These are phyloP conservation scores for Melieria crassipennis DNA, from an alignment of 2,888 invertebrate species.

Conservation along the genomic window DNA sequence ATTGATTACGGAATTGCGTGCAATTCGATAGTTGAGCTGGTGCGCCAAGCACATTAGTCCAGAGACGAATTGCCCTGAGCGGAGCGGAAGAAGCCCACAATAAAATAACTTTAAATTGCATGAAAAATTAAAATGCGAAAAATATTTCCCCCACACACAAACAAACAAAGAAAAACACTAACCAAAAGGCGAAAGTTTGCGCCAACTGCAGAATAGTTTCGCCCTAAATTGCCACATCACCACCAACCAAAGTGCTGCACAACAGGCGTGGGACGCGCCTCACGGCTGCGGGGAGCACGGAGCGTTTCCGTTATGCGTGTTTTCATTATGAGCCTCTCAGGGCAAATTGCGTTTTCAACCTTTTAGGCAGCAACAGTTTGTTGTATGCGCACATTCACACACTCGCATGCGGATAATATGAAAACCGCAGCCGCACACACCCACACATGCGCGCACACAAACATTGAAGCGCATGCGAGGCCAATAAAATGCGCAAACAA, in stretches of 20 bases:
- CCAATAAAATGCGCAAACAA: neutral
- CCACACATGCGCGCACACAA: neutral
- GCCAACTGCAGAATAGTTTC: too few relatives aligned
- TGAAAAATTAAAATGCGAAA: neutral
- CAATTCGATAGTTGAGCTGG: too few relatives aligned
- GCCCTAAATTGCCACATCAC: too few relatives aligned
- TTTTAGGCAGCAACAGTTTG: conserved; percentile 2
- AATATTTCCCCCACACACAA: neutral
- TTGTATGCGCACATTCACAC: neutral
- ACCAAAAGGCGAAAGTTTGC: too few relatives aligned
- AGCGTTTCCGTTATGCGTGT: neutral
- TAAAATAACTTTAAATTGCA: neutral
- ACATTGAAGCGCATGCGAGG: neutral
- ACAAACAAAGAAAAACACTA: too few relatives aligned
- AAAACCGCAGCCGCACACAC: conserved; percentile 2
- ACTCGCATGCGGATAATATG: neutral
- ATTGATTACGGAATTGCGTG: too few relatives aligned
- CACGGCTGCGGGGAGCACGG: too few relatives aligned
- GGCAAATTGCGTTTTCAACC: conserved; percentile 22
- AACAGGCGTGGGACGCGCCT: too few relatives aligned
- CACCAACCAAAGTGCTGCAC: too few relatives aligned
- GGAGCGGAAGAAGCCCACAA: too few relatives aligned
- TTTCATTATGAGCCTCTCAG: conserved; percentile 20
- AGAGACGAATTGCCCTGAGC: too few relatives aligned
- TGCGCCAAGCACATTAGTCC: too few relatives aligned